These are phyloP conservation scores for Oryzias javanicus DNA, from an alignment of 2,113 vertebrate species.

Conservation along the genomic window DNA sequence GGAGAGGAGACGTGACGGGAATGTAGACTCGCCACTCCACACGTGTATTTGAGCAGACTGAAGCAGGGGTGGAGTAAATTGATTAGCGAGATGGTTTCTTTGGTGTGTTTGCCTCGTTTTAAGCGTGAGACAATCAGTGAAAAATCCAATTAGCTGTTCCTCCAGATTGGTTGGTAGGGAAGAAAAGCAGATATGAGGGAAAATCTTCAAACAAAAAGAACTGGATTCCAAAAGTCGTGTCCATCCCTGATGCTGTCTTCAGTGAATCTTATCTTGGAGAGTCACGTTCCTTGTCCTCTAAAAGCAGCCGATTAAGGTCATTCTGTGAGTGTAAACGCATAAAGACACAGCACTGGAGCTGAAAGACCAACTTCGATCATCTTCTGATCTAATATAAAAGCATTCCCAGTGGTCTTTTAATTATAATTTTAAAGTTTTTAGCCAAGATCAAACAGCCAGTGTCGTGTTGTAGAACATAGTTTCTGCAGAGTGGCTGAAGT, in stretches of 20 bases:
- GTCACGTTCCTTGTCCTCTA: conserved; percentile 38
- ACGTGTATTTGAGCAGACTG: conserved; percentile 16
- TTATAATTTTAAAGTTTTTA: too few relatives aligned
- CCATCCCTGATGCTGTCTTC: conserved; percentile 26
- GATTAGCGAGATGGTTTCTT: conserved; percentile 24
- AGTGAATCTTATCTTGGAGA: conserved; percentile 25
- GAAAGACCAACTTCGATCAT: conserved; percentile 7
- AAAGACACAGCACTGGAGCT: conserved; percentile 19
- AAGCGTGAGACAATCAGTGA: conserved; percentile 13
- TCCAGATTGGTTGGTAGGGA: conserved; percentile 24
- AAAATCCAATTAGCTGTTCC: conserved; percentile 38
- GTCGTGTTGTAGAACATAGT: too few relatives aligned
- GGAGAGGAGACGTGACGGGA: conserved; percentile 55
- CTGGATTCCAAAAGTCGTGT: neutral
- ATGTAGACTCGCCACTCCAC: conserved; percentile 33
- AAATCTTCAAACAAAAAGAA: neutral
- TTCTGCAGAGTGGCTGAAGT: too few relatives aligned
- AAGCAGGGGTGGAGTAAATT: conserved; percentile 43
- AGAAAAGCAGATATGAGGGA: conserved; percentile 11
- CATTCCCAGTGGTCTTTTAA: too few relatives aligned
- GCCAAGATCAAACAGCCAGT: too few relatives aligned
- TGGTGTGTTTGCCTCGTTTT: conserved; percentile 40
- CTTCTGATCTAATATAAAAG: too few relatives aligned
- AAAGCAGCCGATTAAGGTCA: conserved; percentile 72
- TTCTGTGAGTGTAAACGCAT: conserved; percentile 53